These are phyloP conservation scores for Leptopilina clavipes DNA, from an alignment of 1,140 invertebrate genomes.

Conservation along the genomic window DNA sequence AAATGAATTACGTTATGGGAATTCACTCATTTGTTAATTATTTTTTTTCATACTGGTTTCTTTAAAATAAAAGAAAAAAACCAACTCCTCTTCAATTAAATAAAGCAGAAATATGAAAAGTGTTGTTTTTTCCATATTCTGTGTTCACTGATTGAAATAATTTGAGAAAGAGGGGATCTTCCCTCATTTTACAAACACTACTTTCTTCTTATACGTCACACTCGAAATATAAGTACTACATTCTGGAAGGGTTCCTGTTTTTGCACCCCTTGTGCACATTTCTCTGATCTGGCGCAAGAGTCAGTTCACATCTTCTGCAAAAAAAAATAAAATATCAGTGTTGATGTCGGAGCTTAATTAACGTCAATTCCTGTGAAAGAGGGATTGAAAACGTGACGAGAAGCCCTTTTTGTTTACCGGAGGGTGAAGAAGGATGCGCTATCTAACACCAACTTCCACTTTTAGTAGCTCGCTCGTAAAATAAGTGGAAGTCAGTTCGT, in stretches of 20 bases:
- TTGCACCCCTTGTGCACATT: conserved; percentile 5
- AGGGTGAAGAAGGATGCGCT: conserved; percentile 17
- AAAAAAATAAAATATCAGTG: conserved; percentile 10
- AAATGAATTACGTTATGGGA: background rate
- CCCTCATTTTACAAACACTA: background rate
- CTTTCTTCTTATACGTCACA: background rate
- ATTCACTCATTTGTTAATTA: background rate
- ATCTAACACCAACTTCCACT: conserved; percentile 24
- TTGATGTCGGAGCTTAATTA: conserved; percentile 7
- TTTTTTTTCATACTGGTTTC: too few species aligned
- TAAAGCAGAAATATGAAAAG: background rate
- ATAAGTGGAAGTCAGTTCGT: background rate
- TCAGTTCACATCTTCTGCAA: background rate
- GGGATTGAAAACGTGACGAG: conserved; percentile 29
- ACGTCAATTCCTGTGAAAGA: background rate
- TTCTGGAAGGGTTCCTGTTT: background rate
- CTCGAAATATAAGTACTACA: background rate
- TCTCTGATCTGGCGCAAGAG: background rate
- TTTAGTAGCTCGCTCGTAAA: conserved; percentile 12
- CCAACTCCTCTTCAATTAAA: background rate
- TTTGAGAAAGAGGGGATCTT: background rate
- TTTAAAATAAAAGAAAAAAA: background rate
- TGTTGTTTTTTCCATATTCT: background rate
- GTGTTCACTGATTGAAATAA: background rate
- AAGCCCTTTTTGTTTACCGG: background rate